Percentiles rank a stretch among this genome's conserved stretches.
phyloP scores from a whole-genome alignment of 2,113 vertebrate genomes.

The Atrichornis clamosus region DNA sequence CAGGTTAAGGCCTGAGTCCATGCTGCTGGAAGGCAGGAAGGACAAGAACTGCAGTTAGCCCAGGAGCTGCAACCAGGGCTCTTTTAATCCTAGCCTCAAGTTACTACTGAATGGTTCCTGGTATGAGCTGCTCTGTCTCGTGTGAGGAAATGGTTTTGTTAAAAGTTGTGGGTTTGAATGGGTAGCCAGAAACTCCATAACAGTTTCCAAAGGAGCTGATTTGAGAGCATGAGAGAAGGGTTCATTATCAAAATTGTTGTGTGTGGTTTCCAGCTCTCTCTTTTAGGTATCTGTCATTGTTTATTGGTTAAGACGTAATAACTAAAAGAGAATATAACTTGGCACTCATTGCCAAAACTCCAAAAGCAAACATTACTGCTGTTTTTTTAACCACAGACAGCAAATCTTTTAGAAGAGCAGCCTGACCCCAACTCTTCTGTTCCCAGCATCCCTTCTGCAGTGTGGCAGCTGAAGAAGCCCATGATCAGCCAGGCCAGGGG shows the following conservation, averaged over 20 bases:
- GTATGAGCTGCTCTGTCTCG: not conserved
- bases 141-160: not conserved
- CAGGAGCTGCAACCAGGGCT: not conserved
- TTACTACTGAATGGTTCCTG: not conserved
- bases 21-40: not conserved
- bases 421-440: not conserved
- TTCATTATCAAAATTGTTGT: conserved; percentile 20
- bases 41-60: not conserved
- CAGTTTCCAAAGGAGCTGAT: not conserved
- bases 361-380: not conserved
- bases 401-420: not conserved
- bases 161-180: not conserved
- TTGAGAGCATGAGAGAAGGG: not conserved
- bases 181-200: not conserved
- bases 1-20: not conserved
- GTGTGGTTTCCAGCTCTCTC: not conserved
- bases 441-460: not conserved
- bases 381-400: not conserved
- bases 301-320: conserved; percentile 13
- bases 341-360: not conserved
- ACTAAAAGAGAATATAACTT: not conserved
- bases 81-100: not conserved
- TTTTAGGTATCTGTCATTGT: conserved; percentile 19
- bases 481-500: not conserved
- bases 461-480: not conserved